Conservation (phyloP, 2,888 invertebrate genomes). For the Hartigia nigra region DNA sequence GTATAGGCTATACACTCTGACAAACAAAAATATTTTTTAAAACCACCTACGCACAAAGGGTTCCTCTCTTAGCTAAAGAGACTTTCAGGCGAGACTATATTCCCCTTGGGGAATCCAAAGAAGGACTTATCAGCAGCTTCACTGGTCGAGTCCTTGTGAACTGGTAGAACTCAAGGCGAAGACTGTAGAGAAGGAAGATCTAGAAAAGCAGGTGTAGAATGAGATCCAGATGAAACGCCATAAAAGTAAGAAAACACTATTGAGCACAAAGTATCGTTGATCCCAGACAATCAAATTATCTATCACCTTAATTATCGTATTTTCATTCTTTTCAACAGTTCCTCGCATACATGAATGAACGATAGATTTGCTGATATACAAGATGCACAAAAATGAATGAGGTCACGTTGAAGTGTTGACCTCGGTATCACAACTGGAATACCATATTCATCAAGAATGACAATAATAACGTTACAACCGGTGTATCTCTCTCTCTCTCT, state of each 20-base stretch:
- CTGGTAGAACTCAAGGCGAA: neutral
- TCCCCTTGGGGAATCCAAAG: neutral
- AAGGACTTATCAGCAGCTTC: neutral
- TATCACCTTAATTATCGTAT: neutral
- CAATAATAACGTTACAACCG: neutral
- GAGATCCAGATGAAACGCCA: too few species aligned
- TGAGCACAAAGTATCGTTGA: neutral
- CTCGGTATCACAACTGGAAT: neutral
- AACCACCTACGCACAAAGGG: neutral
- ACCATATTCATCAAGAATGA: neutral
- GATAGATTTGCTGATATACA: neutral
- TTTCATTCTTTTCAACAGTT: neutral
- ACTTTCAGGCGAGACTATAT: neutral
- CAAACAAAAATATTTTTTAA: slow-evolving; percentile 1
- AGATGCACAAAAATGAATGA: neutral
- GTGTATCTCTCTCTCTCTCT: too few species aligned
- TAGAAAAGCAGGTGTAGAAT: neutral
- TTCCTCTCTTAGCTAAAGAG: neutral
- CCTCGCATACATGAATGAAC: neutral
- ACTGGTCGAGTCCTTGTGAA: neutral
- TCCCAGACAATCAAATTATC: neutral
- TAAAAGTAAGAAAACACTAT: too few species aligned
- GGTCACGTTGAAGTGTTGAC: neutral
- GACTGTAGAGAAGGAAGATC: neutral
- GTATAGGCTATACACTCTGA: neutral